phyloP scores from a whole-genome alignment of 2,797 vertebrate species.

The Neostethus bicornis region DNA sequence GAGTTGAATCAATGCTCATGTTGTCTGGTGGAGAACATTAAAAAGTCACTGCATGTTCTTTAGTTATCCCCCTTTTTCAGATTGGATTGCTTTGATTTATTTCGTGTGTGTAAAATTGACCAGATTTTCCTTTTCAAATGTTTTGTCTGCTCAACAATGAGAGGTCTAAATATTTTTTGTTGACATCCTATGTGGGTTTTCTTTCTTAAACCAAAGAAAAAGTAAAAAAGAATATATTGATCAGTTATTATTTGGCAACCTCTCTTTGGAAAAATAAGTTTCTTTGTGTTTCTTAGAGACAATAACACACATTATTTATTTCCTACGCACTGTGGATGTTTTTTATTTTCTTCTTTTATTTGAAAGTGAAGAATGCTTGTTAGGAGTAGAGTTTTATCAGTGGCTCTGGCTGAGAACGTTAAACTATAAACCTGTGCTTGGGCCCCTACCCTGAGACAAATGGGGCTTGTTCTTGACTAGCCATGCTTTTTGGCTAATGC shows the following conservation, averaged over 20 bases:
- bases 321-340: constrained; percentile 43
- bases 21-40: constrained; percentile 53
- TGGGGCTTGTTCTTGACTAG: constrained; percentile 88
- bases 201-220: background rate
- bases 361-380: constrained; percentile 77
- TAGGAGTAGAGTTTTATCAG: constrained; percentile 80
- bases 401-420: constrained; percentile 63
- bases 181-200: constrained; percentile 9
- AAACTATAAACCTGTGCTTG: constrained; percentile 65
- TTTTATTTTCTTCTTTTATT: constrained; percentile 65
- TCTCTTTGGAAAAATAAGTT: constrained; percentile 5
- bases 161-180: constrained; percentile 10
- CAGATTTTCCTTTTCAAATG: constrained; percentile 4
- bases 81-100: background rate
- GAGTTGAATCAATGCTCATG: constrained; percentile 46
- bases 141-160: background rate
- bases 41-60: constrained; percentile 29
- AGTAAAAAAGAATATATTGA: constrained; percentile 17
- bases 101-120: constrained; percentile 18
- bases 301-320: constrained; percentile 41
- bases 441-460: constrained; percentile 83
- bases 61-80: constrained; percentile 22
- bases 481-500: constrained; percentile 89
- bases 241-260: constrained; percentile 16
- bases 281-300: constrained; percentile 35